phyloP scores from a whole-genome alignment of 2,888 invertebrate genomes.

The Sphaerophoria rueppellii region DNA sequence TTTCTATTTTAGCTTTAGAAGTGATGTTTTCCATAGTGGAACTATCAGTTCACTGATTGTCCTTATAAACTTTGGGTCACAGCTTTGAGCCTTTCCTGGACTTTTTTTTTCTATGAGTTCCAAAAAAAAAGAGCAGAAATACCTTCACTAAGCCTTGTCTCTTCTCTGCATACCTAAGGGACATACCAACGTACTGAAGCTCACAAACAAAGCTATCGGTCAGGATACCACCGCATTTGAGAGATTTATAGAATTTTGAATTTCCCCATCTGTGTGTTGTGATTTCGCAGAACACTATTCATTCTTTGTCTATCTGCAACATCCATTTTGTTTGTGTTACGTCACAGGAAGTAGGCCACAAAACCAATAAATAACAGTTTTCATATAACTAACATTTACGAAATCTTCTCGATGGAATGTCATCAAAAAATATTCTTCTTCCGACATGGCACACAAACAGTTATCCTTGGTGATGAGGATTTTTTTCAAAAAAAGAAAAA shows the following conservation, averaged over 20 bases:
- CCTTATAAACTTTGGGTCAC: no score
- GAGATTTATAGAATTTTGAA: slow-evolving; percentile 72
- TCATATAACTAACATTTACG: slow-evolving; percentile 30
- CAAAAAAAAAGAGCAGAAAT: background rate
- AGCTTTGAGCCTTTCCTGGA: no score
- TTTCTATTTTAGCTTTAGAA: no score
- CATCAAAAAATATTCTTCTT: slow-evolving; percentile 1
- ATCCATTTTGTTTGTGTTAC: slow-evolving; percentile 54
- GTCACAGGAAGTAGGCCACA: slow-evolving; percentile 26
- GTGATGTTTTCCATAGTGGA: no score
- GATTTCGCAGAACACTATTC: background rate
- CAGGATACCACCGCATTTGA: slow-evolving; percentile 69
- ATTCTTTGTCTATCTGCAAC: slow-evolving; percentile 45
- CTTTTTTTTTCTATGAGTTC: no score
- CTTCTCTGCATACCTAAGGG: background rate
- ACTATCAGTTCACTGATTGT: no score
- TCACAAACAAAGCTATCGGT: background rate
- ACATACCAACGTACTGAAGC: background rate
- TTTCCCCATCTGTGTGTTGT: slow-evolving; percentile 31
- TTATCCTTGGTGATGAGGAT: background rate
- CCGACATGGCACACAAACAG: background rate
- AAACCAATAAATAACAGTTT: slow-evolving; percentile 56
- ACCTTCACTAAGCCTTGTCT: background rate
- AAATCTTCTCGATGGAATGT: slow-evolving; percentile 31
- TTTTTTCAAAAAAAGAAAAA: slow-evolving; percentile 9